These are phyloP conservation scores for Castor canadensis DNA, from an alignment of 2,113 vertebrate species.

Conservation along the genomic window DNA sequence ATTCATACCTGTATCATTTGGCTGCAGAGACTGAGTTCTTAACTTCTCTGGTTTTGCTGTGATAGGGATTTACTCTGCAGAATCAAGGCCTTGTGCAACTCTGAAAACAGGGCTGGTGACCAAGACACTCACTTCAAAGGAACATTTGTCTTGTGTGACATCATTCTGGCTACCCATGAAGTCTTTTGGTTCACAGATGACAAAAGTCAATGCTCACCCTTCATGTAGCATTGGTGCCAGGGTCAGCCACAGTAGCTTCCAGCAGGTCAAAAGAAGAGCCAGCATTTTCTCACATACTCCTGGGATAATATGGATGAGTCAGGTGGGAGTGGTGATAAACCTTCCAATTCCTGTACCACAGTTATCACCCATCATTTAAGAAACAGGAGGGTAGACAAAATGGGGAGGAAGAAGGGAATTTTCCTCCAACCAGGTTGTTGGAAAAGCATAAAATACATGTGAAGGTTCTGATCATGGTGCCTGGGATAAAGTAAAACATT, in stretches of 20 bases:
- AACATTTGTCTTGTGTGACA: conserved; percentile 55
- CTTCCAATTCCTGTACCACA: not conserved
- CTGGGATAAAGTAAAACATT: not conserved
- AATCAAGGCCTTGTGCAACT: not conserved
- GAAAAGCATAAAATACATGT: not conserved
- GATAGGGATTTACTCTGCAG: not conserved
- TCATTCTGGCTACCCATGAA: conserved; percentile 48
- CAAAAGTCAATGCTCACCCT: conserved; percentile 52
- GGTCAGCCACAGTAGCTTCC: conserved; percentile 62
- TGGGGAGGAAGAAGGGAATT: not conserved
- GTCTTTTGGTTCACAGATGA: conserved; percentile 33
- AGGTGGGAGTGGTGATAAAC: conserved; percentile 19
- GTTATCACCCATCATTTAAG: not conserved
- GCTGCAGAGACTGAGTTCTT: not conserved
- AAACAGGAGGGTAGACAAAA: not conserved
- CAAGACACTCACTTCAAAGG: conserved; percentile 25
- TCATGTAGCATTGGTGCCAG: conserved; percentile 6
- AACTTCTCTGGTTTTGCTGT: not conserved
- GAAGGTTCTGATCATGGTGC: not conserved
- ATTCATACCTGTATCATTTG: not conserved
- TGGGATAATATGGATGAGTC: too few relatives aligned
- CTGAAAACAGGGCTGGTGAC: not conserved
- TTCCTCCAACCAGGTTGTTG: not conserved
- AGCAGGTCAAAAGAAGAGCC: conserved; percentile 55
- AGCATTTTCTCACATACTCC: conserved; percentile 78